Percentiles rank a stretch among this genome's conserved stretches.
These are phyloP conservation scores for Palythoa heliodiscus DNA, from an alignment of 92 coral and sea anemone genomes.

Conservation along the genomic window DNA sequence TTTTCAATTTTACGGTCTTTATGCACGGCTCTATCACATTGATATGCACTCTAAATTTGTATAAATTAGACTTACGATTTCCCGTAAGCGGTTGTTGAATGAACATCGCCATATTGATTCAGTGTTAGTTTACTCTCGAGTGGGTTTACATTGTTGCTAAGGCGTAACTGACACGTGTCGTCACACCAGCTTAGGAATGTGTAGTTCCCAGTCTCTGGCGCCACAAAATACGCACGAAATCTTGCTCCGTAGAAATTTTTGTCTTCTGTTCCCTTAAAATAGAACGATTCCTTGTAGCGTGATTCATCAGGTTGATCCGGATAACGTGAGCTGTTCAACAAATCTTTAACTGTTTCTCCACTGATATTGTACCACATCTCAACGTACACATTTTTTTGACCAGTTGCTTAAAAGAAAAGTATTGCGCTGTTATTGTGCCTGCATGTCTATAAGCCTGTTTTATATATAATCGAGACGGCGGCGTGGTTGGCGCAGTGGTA, in stretches of 20 bases:
- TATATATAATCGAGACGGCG: too few species aligned
- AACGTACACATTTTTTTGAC: conserved; percentile 25
- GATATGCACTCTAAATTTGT: not conserved
- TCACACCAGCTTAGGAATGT: conserved; percentile 38
- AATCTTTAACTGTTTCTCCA: not conserved
- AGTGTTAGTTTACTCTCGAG: not conserved
- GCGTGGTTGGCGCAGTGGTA: too few species aligned
- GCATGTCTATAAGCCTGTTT: too few species aligned
- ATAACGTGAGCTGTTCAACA: conserved; percentile 19
- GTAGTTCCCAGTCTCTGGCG: conserved; percentile 34
- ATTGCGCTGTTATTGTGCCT: not conserved
- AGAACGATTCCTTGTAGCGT: conserved; percentile 1
- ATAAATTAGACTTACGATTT: not conserved
- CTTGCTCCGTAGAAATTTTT: conserved; percentile 11
- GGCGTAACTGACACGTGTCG: conserved; percentile 23
- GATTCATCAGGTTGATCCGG: not conserved
- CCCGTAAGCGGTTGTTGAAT: not conserved
- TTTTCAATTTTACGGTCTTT: too few species aligned
- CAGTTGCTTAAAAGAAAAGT: not conserved
- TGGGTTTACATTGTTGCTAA: conserved; percentile 31
- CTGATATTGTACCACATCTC: conserved; percentile 4
- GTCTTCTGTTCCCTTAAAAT: not conserved
- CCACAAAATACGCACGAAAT: conserved; percentile 35
- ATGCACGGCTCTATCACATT: too few species aligned
- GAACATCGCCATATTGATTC: not conserved